phyloP scores from a whole-genome alignment of 2,113 vertebrate species.

The Cathartes aura region DNA sequence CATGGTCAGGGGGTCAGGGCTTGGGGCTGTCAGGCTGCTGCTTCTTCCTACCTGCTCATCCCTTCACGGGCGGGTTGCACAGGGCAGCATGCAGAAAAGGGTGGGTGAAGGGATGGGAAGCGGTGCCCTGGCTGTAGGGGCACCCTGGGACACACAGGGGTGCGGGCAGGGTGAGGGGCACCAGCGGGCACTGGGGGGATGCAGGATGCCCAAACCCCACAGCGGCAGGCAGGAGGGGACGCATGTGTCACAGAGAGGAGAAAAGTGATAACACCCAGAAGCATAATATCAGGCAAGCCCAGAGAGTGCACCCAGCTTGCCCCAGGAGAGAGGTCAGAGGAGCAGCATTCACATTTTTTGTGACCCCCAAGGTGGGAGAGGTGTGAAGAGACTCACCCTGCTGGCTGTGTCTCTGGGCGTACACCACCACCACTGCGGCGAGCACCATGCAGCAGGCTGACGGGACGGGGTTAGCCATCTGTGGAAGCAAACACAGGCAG shows the following conservation, averaged over 20 bases:
- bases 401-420: slow-evolving; percentile 90
- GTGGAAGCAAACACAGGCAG: slow-evolving; percentile 73
- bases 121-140: neutral
- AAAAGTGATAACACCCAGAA: neutral
- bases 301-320: accelerated
- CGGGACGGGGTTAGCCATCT: slow-evolving; percentile 94
- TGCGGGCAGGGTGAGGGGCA: neutral
- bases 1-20: accelerated
- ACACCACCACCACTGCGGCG: slow-evolving; percentile 87
- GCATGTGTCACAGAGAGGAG: accelerated
- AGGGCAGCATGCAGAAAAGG: accelerated
- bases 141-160: neutral
- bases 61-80: neutral
- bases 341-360: neutral
- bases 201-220: neutral
- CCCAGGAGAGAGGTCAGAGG: neutral
- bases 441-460: slow-evolving; percentile 92
- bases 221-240: accelerated
- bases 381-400: slow-evolving; percentile 83
- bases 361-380: neutral
- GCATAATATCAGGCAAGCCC: accelerated
- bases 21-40: neutral
- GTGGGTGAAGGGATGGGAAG: neutral
- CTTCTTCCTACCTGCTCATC: neutral
- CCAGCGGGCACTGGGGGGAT: accelerated